These are phyloP conservation scores for Pagrus major DNA, from an alignment of 2,113 vertebrate species.

Conservation along the genomic window DNA sequence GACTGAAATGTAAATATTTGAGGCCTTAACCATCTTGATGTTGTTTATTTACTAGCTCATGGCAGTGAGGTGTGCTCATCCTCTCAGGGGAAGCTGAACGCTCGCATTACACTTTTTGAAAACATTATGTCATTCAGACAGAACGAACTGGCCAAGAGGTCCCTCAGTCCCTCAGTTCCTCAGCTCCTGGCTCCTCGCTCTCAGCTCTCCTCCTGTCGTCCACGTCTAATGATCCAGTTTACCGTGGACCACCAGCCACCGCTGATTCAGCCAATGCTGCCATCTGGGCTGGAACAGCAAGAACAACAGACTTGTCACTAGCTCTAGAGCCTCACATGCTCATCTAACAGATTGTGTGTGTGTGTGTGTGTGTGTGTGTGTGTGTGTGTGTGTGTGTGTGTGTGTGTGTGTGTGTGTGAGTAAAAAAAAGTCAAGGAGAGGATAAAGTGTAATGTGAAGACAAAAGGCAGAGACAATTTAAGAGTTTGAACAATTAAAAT, in stretches of 20 bases:
- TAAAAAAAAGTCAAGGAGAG: neutral
- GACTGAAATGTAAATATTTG: neutral
- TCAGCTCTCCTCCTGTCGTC: conserved; percentile 35
- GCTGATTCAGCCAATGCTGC: conserved; percentile 70
- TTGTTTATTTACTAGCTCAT: neutral
- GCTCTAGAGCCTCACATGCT: conserved; percentile 40
- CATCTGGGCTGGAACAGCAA: conserved; percentile 76
- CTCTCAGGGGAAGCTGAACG: neutral
- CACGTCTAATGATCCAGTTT: conserved; percentile 53
- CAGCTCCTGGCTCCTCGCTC: neutral
- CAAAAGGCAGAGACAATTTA: neutral
- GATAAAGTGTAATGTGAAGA: neutral
- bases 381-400: neutral
- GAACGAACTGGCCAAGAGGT: neutral
- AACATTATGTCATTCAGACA: conserved; percentile 18
- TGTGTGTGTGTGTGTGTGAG: too few species aligned
- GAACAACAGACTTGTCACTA: conserved; percentile 47
- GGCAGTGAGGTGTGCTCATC: neutral
- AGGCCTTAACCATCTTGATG: neutral
- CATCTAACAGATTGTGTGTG: conserved; percentile 45
- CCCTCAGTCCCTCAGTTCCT: neutral
- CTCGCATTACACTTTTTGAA: neutral
- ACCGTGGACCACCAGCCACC: conserved; percentile 35
- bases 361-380: neutral
- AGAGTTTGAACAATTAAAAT: neutral